Evolutionary conservation across 1,140 invertebrate species (phyloP), one percentile per base, ranked within the genome.

Genomic region (Anadara kagoshimensis): DNA sequence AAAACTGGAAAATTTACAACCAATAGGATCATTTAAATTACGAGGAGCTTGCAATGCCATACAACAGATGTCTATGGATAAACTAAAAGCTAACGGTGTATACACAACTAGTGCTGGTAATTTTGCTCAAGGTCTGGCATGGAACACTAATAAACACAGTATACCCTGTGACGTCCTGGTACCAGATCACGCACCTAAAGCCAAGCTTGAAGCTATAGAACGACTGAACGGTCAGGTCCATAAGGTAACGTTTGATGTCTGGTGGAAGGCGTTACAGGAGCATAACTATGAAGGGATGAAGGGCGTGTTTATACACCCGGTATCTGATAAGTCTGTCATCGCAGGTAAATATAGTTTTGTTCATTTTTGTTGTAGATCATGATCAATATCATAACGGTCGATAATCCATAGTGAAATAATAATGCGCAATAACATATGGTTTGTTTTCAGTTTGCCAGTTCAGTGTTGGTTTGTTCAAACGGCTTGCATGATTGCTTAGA

Each of bases 41-140:
- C 51, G 85, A 41, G 84, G 83, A 36, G 83, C 85, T 22, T 79
- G 72, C 57, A 84, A 85, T 71, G 82, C 82, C 8, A 69, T 87
- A 12, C 53, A 61, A 18, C 63, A 65, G 18, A n/a, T 84, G 18
- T 36, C 77, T 16, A 14, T 44, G n/a, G 75, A 76, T 11, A 57
- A 72, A 49, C 41, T 84, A 12, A 73, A 68, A 36, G 18, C 59
- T 22, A 57, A 76, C 36, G 83, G 83, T 11, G 78, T 87, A 10
- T 86, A 81, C 54, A 85, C 84, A 12, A 83, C 83, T 1, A 86
- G 84, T 79, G 80, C 82, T n/a, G 85, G 85, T 3, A 87, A 87
- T 66, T 86, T 87, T 75, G 84, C 83, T n/a, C 80, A 83, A 66
- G 85, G 79, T 5, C 56, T 81, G 20, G 80, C 85, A 12, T 85